Percentiles rank a stretch among this genome's conserved stretches.
Conservation (phyloP, 2,113 vertebrate genomes). For the Cettia cetti region DNA sequence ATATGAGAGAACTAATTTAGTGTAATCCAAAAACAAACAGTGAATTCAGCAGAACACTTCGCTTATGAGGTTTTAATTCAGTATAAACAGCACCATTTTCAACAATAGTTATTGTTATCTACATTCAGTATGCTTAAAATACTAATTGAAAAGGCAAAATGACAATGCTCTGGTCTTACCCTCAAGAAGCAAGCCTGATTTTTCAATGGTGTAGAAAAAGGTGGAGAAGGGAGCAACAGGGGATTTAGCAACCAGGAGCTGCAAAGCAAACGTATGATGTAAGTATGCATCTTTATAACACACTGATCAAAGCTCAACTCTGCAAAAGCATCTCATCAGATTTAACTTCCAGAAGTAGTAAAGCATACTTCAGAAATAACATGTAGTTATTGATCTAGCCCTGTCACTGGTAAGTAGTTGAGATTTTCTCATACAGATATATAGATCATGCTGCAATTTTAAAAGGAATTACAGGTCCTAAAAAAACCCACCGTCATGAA, state of each 20-base stretch:
- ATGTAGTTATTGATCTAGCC: neutral
- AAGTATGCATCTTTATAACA: neutral
- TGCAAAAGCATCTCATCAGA: neutral
- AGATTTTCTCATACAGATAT: neutral
- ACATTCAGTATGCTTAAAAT: neutral
- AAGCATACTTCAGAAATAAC: neutral
- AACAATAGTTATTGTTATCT: neutral
- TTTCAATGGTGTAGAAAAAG: conserved; percentile 77
- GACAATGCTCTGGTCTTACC: conserved; percentile 67
- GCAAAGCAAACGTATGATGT: conserved; percentile 18
- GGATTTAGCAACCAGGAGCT: conserved; percentile 84
- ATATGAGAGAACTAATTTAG: neutral
- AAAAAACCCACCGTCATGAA: rapidly evolving
- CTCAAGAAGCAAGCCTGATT: conserved; percentile 78
- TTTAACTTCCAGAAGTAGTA: neutral
- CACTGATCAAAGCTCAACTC: neutral
- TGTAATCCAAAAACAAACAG: neutral
- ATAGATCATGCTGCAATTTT: neutral
- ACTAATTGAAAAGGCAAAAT: neutral
- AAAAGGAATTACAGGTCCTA: neutral
- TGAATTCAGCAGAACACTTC: neutral
- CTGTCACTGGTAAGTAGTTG: neutral
- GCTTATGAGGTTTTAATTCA: neutral
- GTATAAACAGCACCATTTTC: neutral
- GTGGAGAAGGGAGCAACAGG: conserved; percentile 77